These are phyloP conservation scores for Podarcis cretensis DNA, from an alignment of 2,113 vertebrate species.

Conservation along the genomic window DNA sequence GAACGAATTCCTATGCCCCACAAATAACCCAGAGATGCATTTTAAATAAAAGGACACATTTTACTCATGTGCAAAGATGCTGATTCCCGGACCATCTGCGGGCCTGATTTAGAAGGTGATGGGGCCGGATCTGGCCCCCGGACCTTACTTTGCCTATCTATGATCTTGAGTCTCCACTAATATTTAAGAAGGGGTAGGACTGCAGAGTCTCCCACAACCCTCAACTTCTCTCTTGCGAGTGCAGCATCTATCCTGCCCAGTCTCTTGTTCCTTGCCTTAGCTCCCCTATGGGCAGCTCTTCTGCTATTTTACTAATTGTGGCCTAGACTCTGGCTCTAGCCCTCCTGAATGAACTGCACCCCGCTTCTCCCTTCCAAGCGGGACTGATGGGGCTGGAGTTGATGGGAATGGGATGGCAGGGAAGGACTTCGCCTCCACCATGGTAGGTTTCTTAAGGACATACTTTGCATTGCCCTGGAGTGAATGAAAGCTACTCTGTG, in stretches of 20 bases:
- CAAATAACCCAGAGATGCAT: no score
- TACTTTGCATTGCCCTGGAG: neutral
- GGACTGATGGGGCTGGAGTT: neutral
- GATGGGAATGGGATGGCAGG: neutral
- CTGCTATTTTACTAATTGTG: neutral
- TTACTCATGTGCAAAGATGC: no score
- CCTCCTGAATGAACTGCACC: neutral
- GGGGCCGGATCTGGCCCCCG: no score
- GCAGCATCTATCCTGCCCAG: no score
- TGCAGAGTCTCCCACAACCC: neutral
- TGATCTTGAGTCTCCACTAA: no score
- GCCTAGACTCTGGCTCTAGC: neutral
- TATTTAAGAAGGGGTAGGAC: neutral
- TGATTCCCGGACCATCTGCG: no score
- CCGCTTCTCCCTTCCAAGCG: neutral
- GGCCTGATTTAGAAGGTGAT: no score
- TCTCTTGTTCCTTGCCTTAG: neutral
- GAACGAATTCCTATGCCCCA: no score
- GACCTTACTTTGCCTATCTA: no score
- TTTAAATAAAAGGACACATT: no score
- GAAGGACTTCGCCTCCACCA: neutral
- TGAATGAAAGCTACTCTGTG: neutral
- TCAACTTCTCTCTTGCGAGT: neutral
- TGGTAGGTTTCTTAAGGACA: neutral
- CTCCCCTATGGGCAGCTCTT: no score